Conservation (phyloP, 2,888 invertebrate species). For the Chrysina gloriosa region DNA sequence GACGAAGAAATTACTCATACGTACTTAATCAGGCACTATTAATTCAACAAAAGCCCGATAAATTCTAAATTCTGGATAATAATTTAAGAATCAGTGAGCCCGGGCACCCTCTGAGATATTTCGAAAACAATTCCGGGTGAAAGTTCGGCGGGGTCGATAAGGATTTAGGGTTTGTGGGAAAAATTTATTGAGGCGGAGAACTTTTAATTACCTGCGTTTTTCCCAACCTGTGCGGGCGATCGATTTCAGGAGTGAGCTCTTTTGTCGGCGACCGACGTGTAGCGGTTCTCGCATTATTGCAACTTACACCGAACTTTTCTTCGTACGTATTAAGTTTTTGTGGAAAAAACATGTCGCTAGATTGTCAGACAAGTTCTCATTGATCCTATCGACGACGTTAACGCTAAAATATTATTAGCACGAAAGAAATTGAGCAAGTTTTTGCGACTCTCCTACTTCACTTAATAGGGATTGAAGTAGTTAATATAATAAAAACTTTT, state of each 20-base stretch:
- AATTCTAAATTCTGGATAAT: constrained; percentile 23
- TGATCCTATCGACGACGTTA: neutral
- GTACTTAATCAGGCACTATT: neutral
- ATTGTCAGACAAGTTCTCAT: constrained; percentile 25
- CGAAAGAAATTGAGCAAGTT: neutral
- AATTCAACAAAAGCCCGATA: constrained; percentile 2
- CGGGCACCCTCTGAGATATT: constrained; percentile 11
- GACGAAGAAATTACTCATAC: neutral
- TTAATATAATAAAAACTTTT: too few relatives aligned
- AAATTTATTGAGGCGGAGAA: constrained; percentile 38
- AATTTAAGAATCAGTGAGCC: constrained; percentile 1
- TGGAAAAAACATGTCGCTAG: constrained; percentile 1
- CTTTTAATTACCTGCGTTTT: constrained; percentile 40
- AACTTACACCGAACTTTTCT: constrained; percentile 26
- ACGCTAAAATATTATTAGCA: neutral
- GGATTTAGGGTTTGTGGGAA: constrained; percentile 31
- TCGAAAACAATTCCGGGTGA: constrained; percentile 26
- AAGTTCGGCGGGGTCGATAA: constrained; percentile 22
- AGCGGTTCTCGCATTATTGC: constrained; percentile 24
- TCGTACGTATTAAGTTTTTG: constrained; percentile 9
- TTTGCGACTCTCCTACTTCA: neutral
- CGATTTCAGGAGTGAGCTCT: neutral
- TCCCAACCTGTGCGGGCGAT: constrained; percentile 15
- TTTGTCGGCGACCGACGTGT: constrained; percentile 6
- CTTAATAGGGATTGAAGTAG: too few relatives aligned